These are phyloP conservation scores for Myiopsitta monachus DNA, from an alignment of 2,113 vertebrate genomes.

Conservation along the genomic window DNA sequence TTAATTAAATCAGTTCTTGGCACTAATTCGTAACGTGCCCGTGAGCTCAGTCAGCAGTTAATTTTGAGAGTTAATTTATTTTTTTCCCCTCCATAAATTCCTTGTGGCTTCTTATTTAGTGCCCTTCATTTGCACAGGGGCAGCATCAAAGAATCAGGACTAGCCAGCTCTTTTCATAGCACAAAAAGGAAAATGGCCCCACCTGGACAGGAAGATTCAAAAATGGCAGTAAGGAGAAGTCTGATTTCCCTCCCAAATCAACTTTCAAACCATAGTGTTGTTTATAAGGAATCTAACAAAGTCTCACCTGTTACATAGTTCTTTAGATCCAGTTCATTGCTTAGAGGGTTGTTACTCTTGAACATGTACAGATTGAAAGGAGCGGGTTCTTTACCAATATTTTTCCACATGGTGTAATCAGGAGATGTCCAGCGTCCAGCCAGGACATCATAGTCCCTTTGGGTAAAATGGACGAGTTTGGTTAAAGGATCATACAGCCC, in stretches of 20 bases:
- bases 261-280: background rate
- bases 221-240: background rate
- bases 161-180: background rate
- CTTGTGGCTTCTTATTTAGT: background rate
- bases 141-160: background rate
- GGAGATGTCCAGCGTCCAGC: conserved; percentile 97
- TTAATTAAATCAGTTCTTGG: background rate
- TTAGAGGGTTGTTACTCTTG: conserved; percentile 99
- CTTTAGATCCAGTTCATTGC: conserved; percentile 94
- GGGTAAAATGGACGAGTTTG: conserved; percentile 96
- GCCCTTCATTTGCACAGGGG: background rate
- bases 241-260: background rate
- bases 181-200: background rate
- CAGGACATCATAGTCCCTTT: conserved; percentile 95
- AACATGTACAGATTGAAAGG: conserved; percentile 99
- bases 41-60: background rate
- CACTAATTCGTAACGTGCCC: background rate
- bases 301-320: conserved; percentile 96
- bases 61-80: background rate
- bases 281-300: background rate
- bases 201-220: background rate
- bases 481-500: conserved; percentile 96
- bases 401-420: conserved; percentile 94
- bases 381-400: conserved; percentile 90
- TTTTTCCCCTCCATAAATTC: background rate